Conservation (phyloP, 2,113 vertebrate genomes). For the Paedocypris sp. region DNA sequence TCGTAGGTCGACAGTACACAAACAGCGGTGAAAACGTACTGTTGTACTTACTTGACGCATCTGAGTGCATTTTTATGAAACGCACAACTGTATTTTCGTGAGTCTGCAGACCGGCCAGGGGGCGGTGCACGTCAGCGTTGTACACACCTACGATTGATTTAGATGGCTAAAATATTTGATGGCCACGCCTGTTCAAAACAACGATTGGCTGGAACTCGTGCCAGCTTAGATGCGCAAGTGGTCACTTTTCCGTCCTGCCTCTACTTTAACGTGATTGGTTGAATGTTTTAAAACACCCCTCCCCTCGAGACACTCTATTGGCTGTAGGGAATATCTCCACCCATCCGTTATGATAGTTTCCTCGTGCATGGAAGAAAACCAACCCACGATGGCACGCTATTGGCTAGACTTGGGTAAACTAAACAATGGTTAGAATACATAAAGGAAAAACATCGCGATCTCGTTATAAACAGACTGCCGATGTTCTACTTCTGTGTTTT, state of each 20-base stretch:
- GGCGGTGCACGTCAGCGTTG: slow-evolving; percentile 60
- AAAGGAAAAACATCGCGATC: not conserved
- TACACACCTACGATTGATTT: slow-evolving; percentile 50
- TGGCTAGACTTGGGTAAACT: slow-evolving; percentile 35
- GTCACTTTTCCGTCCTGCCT: slow-evolving; percentile 26
- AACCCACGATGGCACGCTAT: slow-evolving; percentile 52
- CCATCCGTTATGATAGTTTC: slow-evolving; percentile 40
- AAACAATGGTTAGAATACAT: not conserved
- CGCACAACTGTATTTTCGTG: slow-evolving; percentile 67
- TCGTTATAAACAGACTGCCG: too few relatives aligned
- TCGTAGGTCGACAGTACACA: not conserved
- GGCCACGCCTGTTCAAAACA: slow-evolving; percentile 7
- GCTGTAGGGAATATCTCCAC: slow-evolving; percentile 21
- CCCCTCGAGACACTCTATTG: slow-evolving; percentile 28
- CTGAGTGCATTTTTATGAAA: slow-evolving; percentile 98
- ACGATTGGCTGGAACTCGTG: slow-evolving; percentile 32
- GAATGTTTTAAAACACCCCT: slow-evolving; percentile 20
- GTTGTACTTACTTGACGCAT: slow-evolving; percentile 96
- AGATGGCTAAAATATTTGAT: slow-evolving; percentile 22
- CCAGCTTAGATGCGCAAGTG: slow-evolving; percentile 16
- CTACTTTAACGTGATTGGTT: slow-evolving; percentile 34
- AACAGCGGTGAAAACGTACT: slow-evolving; percentile 31
- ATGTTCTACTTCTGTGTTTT: too few relatives aligned
- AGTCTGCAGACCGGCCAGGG: slow-evolving; percentile 69
- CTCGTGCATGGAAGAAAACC: slow-evolving; percentile 47